Evolutionary conservation across 1,140 invertebrate genomes (phyloP).

Genomic region (Caenorhabditis latens): DNA sequence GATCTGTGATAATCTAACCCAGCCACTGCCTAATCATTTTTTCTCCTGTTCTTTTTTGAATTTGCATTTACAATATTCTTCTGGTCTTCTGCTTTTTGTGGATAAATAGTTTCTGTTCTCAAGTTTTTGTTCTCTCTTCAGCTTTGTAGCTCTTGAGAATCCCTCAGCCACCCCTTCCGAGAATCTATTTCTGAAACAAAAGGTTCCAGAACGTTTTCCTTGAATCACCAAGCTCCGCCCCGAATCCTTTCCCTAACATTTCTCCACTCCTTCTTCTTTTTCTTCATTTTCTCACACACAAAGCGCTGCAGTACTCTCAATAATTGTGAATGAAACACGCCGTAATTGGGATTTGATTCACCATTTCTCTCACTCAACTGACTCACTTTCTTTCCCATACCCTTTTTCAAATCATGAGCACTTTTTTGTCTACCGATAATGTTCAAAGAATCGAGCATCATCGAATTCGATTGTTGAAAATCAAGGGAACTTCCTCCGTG

Average conservation of each 20-base stretch:
- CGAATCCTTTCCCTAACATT: background rate
- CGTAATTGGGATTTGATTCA: background rate
- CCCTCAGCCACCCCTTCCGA: too few species aligned
- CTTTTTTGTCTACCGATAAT: background rate
- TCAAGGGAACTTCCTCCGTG: background rate
- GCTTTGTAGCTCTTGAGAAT: too few species aligned
- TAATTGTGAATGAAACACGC: conserved; percentile 18
- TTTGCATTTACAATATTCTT: too few species aligned
- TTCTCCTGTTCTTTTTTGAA: too few species aligned
- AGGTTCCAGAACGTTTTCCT: background rate
- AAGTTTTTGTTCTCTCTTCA: too few species aligned
- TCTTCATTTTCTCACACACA: background rate
- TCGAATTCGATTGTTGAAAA: background rate
- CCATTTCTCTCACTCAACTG: background rate
- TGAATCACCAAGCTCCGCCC: conserved; percentile 9
- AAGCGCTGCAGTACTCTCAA: background rate
- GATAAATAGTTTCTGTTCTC: too few species aligned
- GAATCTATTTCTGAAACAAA: too few species aligned
- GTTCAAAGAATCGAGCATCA: background rate
- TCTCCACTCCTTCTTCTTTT: background rate
- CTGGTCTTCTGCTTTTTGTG: too few species aligned
- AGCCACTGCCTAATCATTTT: too few species aligned
- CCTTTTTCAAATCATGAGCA: background rate
- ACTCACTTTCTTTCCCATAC: conserved; percentile 28
- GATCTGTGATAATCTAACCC: conserved; percentile 4